phyloP scores from a whole-genome alignment of 2,113 vertebrate genomes.

The Tiliqua scincoides region DNA sequence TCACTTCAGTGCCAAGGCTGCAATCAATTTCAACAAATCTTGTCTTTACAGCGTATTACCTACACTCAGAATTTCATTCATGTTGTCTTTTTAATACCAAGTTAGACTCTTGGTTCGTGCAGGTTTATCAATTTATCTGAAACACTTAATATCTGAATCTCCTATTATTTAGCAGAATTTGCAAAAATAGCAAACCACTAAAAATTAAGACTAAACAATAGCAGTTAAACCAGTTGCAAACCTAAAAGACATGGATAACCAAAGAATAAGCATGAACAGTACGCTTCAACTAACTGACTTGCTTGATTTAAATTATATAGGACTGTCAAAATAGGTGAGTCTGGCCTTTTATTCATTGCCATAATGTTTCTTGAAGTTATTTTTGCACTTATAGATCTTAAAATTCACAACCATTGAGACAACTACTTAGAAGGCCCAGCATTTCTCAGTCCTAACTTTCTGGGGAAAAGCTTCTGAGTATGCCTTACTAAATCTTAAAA shows the following conservation, averaged over 20 bases:
- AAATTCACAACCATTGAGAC: too few species aligned
- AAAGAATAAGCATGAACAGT: neutral
- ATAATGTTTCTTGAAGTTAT: neutral
- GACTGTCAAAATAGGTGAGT: neutral
- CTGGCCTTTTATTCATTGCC: neutral
- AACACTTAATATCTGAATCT: neutral
- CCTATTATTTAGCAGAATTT: neutral
- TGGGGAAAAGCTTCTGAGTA: neutral
- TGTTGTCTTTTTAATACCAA: neutral
- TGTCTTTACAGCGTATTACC: too few species aligned
- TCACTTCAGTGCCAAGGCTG: neutral
- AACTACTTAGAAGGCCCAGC: too few species aligned
- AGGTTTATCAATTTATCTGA: neutral
- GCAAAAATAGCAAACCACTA: constrained; percentile 2
- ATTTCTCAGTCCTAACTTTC: neutral
- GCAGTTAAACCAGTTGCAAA: neutral
- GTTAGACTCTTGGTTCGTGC: neutral
- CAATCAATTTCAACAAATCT: too few species aligned
- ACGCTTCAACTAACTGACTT: neutral
- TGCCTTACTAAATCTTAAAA: neutral
- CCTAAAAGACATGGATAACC: neutral
- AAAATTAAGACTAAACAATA: neutral
- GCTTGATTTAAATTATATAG: neutral
- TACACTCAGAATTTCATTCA: neutral
- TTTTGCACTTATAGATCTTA: too few species aligned